These are phyloP conservation scores for Tiliqua scincoides DNA, from an alignment of 2,113 vertebrate genomes.

Conservation along the genomic window DNA sequence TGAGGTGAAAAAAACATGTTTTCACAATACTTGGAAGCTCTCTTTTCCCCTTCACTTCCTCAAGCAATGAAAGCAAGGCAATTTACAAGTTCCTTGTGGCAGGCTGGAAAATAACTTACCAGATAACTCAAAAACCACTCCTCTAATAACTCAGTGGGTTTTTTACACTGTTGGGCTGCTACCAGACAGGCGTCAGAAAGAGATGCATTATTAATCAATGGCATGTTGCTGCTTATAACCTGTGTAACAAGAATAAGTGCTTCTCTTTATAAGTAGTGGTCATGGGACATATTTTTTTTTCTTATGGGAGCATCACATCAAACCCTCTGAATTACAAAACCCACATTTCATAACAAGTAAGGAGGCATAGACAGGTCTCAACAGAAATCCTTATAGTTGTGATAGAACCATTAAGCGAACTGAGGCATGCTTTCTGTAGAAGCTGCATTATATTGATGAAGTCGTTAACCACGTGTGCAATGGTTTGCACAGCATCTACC, in stretches of 20 bases:
- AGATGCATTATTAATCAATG: background rate
- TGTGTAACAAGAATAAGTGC: background rate
- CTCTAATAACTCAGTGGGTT: background rate
- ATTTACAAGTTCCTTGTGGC: conserved; percentile 28
- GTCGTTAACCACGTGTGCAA: background rate
- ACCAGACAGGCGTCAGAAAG: conserved; percentile 5
- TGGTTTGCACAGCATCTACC: background rate
- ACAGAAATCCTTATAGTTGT: background rate
- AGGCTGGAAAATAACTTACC: conserved; percentile 28
- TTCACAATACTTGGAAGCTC: conserved; percentile 59
- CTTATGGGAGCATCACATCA: background rate
- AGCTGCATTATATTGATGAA: background rate
- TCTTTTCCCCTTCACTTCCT: conserved; percentile 47
- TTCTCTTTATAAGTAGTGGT: background rate
- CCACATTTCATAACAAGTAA: background rate
- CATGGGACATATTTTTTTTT: background rate
- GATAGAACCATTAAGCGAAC: background rate
- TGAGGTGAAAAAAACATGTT: conserved; percentile 51
- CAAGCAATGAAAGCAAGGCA: conserved; percentile 43
- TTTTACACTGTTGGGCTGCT: background rate
- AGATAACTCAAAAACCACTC: conserved; percentile 31
- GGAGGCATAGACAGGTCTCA: background rate
- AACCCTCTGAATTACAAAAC: background rate
- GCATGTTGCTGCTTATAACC: too few species aligned
- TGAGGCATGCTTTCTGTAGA: background rate